Percentiles rank a stretch among this genome's conserved stretches.
These are phyloP conservation scores for Agapornis canus DNA, from an alignment of 2,797 vertebrate genomes.

Conservation along the genomic window DNA sequence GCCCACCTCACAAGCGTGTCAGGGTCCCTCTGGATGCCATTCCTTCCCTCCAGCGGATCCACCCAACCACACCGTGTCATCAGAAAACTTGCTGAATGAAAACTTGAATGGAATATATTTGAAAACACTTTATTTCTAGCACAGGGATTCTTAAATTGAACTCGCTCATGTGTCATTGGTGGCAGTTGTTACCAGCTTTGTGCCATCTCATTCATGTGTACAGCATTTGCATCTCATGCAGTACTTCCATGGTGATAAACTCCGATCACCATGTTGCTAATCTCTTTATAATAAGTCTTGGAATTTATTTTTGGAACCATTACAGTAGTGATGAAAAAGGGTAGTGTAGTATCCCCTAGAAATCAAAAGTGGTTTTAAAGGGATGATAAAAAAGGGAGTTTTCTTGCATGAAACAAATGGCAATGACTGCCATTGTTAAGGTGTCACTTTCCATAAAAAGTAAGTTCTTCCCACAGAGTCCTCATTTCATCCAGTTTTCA, in stretches of 20 bases:
- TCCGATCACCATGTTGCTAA: neutral
- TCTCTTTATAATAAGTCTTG: neutral
- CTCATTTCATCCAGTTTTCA: neutral
- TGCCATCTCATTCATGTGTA: neutral
- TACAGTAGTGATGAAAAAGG: neutral
- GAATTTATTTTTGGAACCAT: neutral
- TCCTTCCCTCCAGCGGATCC: neutral
- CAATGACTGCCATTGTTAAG: neutral
- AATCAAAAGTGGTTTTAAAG: neutral
- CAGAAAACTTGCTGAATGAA: neutral
- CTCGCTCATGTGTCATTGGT: accelerated
- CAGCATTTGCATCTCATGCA: neutral
- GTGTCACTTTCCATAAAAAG: neutral
- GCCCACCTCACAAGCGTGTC: too few species aligned
- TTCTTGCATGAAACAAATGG: neutral
- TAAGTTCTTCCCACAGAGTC: too few species aligned
- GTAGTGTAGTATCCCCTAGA: neutral
- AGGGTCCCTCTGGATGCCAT: neutral
- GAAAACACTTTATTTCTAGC: neutral
- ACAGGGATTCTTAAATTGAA: neutral
- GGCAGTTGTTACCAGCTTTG: neutral
- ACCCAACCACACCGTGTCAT: neutral
- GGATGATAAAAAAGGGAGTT: neutral
- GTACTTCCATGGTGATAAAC: neutral
- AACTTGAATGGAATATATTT: neutral